Evolutionary conservation across 2,113 vertebrate genomes (phyloP).

Genomic region (Psilopsiagon aymara): DNA sequence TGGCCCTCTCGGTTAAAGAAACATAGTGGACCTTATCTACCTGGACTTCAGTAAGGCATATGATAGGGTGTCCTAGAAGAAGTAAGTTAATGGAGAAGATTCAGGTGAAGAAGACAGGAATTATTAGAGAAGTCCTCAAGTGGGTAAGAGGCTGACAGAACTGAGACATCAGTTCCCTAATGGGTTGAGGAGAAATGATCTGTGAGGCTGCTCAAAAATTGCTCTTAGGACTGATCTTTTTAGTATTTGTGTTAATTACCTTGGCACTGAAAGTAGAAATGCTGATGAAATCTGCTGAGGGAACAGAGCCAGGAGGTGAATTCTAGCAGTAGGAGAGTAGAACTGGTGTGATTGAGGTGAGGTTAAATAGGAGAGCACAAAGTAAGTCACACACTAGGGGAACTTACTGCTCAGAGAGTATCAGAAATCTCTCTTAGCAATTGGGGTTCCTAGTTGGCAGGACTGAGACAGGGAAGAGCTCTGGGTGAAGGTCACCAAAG

Average conservation of each 20-base stretch:
- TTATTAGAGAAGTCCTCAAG: conserved; percentile 14
- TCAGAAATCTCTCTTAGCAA: background rate
- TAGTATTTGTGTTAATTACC: conserved; percentile 46
- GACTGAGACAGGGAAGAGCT: background rate
- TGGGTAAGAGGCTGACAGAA: background rate
- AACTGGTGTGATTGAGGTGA: background rate
- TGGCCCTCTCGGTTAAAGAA: background rate
- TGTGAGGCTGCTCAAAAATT: background rate
- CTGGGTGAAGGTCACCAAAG: background rate
- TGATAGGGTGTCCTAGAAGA: background rate
- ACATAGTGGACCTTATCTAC: background rate
- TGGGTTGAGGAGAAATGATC: background rate
- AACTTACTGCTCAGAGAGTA: background rate
- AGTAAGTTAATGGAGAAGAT: background rate
- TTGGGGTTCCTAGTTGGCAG: background rate
- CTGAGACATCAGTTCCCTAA: background rate
- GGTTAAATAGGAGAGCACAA: background rate
- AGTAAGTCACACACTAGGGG: background rate
- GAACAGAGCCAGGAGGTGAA: background rate
- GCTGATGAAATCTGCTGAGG: conserved; percentile 20
- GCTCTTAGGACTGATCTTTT: conserved; percentile 12
- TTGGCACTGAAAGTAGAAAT: background rate
- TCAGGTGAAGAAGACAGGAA: background rate
- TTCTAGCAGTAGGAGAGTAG: background rate
- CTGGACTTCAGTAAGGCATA: background rate